Evolutionary conservation across 64 coral and sea anemone genomes (phyloP), one percentile per base, ranked within the genome.

Genomic region (Actinia equina): DNA sequence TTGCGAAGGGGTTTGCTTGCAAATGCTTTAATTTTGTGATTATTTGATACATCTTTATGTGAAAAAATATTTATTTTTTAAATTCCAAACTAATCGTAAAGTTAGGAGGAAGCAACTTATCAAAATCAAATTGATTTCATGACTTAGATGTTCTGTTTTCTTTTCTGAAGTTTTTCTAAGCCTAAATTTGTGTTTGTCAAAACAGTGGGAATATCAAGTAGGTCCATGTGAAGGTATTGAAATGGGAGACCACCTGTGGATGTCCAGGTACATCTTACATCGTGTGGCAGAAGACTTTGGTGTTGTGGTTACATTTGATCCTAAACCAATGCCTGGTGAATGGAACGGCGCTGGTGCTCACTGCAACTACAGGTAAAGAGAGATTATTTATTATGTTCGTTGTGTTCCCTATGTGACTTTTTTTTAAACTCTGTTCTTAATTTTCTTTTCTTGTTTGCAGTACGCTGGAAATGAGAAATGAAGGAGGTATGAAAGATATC

Each of bases 321-420:
- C 97, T 12, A 99, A 99, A 87, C 97, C 97, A 59, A 99, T 99
- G 71, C 93, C 91, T 69, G 97, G 97, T 20, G 97, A 99, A n/a
- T 99, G 97, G 97, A 99, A 99, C 89, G 97, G 97, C 46, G 97
- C 97, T 87, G 97, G 97, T 6, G 97, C 97, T 43, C 97, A 99
- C 82, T 93, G 90, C 17, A 99, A 99, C 82, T 99, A 95, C 83
- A 99, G 97, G 97, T 99, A 91, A 74, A 74, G 0, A 15, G 15
- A 49, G 3, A 2, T 49, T 4, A 49, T 49, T 49, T 4, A 49
- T 49, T 49, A 4, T 49, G n/a, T n/a, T n/a, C n/a, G n/a, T n/a
- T n/a, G n/a, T n/a, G n/a, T n/a, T n/a, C n/a, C 45, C 7, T 2
- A 4, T 49, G 45, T 49, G 7, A 7, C 45, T 7, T 4, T 10